Base-by-base conservation (phyloP, 2,797 vertebrate species). In the Gadopsis bispinosus region DNA sequence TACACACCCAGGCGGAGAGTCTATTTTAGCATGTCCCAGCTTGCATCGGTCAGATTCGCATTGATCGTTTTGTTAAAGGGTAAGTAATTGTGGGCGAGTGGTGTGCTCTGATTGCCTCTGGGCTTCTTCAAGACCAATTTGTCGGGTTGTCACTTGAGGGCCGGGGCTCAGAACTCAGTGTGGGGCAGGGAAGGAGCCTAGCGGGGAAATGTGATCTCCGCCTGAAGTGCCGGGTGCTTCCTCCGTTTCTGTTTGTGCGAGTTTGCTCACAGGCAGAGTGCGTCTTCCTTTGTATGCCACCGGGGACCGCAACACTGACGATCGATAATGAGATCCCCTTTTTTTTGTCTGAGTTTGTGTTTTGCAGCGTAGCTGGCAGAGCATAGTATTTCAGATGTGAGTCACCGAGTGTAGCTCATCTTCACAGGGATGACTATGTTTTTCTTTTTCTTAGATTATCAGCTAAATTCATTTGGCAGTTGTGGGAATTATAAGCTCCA, bases 51-150 rank as follows among this genome's bases (percentile, higher is more conserved):
- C 83, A 82, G 58, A 87, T 80, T 74, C 12, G 17, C 83, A 91
- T 68, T 84, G 88, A 93, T 91, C 77, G 61, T 45, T 85, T 79
- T 79, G 73, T 89, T 89, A 88, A 77, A 83, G 80, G 87, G 89
- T 86, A 35, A 80, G 82, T 93, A 92, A 91, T 92, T 92, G 90
- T 74, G 82, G 74, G 75, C 39, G 80, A 91, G 74, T 69, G 39
- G 41, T 75, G 72, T 47, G 84, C 75, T 91, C 80, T 66, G 88
- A 89, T 86, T 86, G 88, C 89, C 78, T 85, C 77, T 35, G 80
- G 87, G 82, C 87, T 87, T 91, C 78, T 89, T 91, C 86, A 88
- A 74, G 64, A 83, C 75, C 81, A 89, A 92, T 93, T 87, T 93
- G 88, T 91, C 84, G 77, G 55, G 68, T 71, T 83, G 87, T 91